These are phyloP conservation scores for Microchirus variegatus DNA, from an alignment of 2,797 vertebrate species.

Conservation along the genomic window DNA sequence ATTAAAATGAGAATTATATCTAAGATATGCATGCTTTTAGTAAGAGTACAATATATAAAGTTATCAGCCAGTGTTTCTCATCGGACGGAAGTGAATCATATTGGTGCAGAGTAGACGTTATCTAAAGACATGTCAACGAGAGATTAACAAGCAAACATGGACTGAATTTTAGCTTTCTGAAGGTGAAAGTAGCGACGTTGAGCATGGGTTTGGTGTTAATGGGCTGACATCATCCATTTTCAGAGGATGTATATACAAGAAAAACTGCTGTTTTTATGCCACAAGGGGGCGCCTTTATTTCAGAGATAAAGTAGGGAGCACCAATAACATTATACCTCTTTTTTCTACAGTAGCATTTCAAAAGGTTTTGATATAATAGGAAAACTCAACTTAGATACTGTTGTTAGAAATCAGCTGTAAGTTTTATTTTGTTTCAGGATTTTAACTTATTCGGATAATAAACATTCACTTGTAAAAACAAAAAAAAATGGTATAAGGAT, in stretches of 20 bases:
- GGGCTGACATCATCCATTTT: conserved; percentile 68
- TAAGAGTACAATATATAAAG: conserved; percentile 75
- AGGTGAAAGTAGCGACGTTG: conserved; percentile 44
- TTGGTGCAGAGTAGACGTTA: conserved; percentile 48
- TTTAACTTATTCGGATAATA: conserved; percentile 79
- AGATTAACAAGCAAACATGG: conserved; percentile 34
- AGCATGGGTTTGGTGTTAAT: conserved; percentile 52
- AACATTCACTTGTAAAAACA: conserved; percentile 61
- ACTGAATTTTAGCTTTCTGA: conserved; percentile 41
- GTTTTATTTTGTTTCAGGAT: conserved; percentile 74
- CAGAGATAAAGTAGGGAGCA: conserved; percentile 75
- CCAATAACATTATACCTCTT: conserved; percentile 85
- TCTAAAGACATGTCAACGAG: conserved; percentile 33
- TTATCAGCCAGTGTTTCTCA: conserved; percentile 71
- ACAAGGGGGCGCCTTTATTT: conserved; percentile 80
- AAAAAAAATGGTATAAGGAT: conserved; percentile 65
- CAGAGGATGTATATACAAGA: conserved; percentile 74
- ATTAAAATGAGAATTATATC: conserved; percentile 73
- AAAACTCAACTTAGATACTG: conserved; percentile 78
- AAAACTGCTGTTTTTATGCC: conserved; percentile 81
- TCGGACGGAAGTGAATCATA: conserved; percentile 48
- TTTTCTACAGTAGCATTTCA: conserved; percentile 85
- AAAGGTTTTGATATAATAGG: conserved; percentile 80
- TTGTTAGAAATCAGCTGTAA: conserved; percentile 71
- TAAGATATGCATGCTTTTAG: conserved; percentile 84